Percentiles rank a stretch among this genome's conserved stretches.
phyloP scores from a whole-genome alignment of 2,888 invertebrate species.

The Tenthredo scrophulariae region DNA sequence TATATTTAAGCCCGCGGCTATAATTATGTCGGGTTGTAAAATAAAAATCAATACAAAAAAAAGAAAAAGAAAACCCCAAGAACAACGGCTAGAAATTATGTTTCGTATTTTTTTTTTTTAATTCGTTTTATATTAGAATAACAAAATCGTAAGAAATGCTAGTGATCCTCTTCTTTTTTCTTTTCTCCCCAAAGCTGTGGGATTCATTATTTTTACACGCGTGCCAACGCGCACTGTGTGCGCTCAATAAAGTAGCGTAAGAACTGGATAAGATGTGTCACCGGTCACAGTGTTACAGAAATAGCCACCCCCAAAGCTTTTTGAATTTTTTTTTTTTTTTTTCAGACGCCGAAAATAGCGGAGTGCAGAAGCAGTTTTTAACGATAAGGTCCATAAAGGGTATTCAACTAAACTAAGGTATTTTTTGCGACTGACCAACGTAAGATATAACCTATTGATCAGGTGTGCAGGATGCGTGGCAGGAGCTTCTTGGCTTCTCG shows the following conservation, averaged over 20 bases:
- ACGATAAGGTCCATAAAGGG: slow-evolving; percentile 37
- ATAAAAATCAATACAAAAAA: not conserved
- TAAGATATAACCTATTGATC: not conserved
- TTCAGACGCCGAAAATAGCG: slow-evolving; percentile 24
- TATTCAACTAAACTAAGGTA: not conserved
- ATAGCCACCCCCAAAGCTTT: slow-evolving; percentile 35
- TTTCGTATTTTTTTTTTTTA: not conserved
- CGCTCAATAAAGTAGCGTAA: slow-evolving; percentile 37
- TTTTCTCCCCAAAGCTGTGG: not conserved
- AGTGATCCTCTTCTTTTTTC: not conserved
- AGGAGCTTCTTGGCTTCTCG: not conserved
- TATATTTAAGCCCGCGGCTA: not conserved
- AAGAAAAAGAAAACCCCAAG: not conserved
- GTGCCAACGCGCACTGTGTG: slow-evolving; percentile 2
- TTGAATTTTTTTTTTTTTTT: not conserved
- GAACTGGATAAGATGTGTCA: slow-evolving; percentile 38
- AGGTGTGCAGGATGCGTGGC: not conserved
- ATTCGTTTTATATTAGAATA: not conserved
- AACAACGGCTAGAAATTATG: not conserved
- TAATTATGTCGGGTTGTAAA: not conserved
- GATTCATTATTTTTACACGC: slow-evolving; percentile 15
- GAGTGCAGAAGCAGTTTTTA: slow-evolving; percentile 35
- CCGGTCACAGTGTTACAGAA: not conserved
- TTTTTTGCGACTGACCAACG: not conserved
- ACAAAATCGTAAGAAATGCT: too few species aligned